Evolutionary conservation across 2,797 vertebrate species (phyloP).

Genomic region (Eleutherodactylus coqui): DNA sequence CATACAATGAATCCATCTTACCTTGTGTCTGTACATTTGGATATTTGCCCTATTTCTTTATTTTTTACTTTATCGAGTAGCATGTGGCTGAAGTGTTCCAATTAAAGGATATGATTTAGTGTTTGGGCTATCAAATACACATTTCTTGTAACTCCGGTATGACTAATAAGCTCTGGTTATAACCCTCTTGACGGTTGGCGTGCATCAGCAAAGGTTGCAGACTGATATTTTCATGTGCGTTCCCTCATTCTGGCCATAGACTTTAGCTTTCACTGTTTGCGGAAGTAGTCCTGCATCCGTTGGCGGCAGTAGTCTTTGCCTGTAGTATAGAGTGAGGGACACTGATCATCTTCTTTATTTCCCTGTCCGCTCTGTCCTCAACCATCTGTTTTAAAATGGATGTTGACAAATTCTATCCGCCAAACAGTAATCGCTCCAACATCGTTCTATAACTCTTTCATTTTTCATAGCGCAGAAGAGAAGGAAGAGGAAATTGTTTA

Average conservation of each 20-base stretch:
- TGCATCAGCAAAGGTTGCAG: not conserved
- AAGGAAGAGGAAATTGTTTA: conserved; percentile 38
- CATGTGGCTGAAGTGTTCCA: not conserved
- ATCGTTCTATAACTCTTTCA: conserved; percentile 58
- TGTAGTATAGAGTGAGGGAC: conserved; percentile 31
- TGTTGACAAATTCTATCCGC: conserved; percentile 60
- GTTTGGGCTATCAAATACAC: not conserved
- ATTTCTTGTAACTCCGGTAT: not conserved
- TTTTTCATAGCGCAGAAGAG: conserved; percentile 58
- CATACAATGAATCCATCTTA: not conserved
- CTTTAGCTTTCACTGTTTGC: conserved; percentile 25
- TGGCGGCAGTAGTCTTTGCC: not conserved
- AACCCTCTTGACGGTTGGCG: not conserved
- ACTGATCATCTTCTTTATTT: conserved; percentile 54
- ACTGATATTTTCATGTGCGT: not conserved
- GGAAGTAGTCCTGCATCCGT: conserved; percentile 1
- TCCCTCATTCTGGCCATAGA: not conserved
- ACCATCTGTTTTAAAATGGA: conserved; percentile 57
- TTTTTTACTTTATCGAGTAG: not conserved
- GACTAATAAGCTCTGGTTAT: not conserved
- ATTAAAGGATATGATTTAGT: not conserved
- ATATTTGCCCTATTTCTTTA: not conserved
- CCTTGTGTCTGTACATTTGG: not conserved
- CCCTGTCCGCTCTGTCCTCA: conserved; percentile 48
- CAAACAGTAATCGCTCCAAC: conserved; percentile 53